A percentile compares a stretch with the other conserved stretches of the same genome.
These are phyloP conservation scores for Atrina japonica DNA, from an alignment of 2,888 invertebrate species.

Conservation along the genomic window DNA sequence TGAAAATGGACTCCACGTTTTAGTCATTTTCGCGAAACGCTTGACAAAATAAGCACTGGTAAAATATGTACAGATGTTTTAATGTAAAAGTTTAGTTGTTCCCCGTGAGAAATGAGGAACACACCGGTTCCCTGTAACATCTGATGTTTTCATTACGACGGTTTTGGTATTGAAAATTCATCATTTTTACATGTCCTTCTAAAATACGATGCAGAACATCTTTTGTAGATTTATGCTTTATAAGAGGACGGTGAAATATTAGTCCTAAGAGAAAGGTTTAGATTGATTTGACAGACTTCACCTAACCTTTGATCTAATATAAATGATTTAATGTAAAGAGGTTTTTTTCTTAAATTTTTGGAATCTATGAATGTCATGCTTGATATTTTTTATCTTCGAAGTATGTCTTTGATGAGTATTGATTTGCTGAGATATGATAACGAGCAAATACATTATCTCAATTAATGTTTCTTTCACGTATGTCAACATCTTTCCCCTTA, in stretches of 20 bases:
- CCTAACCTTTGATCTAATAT: conserved; percentile 37
- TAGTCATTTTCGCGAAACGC: conserved; percentile 23
- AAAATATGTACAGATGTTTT: conserved; percentile 31
- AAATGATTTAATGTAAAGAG: no score
- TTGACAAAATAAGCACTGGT: conserved; percentile 24
- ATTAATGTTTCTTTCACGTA: no score
- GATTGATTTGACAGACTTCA: conserved; percentile 37
- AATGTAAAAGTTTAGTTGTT: conserved; percentile 15
- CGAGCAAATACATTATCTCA: no score
- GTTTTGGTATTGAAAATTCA: conserved; percentile 38
- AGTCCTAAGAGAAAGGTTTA: conserved; percentile 26
- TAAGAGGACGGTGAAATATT: conserved; percentile 15
- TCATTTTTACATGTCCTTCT: conserved; percentile 38
- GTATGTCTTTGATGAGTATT: no score
- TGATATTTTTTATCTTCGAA: no score
- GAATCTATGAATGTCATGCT: no score
- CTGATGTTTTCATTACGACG: conserved; percentile 28
- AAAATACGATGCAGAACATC: conserved; percentile 22
- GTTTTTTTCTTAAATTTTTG: no score
- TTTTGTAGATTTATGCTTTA: conserved; percentile 25
- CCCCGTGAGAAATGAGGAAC: conserved; percentile 28
- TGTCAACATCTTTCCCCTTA: no score
- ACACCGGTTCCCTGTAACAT: conserved; percentile 17
- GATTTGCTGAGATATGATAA: no score
- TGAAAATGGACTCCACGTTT: conserved; percentile 25